Evolutionary conservation across 2,113 vertebrate genomes (phyloP).

Genomic region (Canis aureus): DNA sequence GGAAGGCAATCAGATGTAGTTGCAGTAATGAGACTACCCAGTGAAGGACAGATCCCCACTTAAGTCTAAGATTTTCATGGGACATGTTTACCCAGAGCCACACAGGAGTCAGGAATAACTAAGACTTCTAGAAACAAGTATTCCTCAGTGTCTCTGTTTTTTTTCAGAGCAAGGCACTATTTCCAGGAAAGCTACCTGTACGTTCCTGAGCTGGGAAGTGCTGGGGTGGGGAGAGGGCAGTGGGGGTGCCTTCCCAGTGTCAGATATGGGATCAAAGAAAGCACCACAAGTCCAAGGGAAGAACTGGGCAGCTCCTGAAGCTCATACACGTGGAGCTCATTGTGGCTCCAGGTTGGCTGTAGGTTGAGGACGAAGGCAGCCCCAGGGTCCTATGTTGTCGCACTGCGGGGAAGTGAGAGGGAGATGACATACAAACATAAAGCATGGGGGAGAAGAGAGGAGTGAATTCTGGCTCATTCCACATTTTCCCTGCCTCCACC

Average conservation of each 20-base stretch:
- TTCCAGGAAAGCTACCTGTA: background rate
- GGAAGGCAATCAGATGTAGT: background rate
- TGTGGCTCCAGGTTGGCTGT: fast-evolving
- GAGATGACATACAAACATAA: no score
- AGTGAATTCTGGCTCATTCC: background rate
- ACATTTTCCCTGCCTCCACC: fast-evolving
- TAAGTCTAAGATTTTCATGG: background rate
- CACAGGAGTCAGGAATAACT: background rate
- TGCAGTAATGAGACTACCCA: background rate
- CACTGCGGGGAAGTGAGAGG: background rate
- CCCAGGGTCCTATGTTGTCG: background rate
- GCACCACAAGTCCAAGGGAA: background rate
- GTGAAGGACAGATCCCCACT: background rate
- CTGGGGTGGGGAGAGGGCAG: background rate
- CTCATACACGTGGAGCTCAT: no score
- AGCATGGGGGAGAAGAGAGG: background rate
- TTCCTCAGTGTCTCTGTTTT: background rate
- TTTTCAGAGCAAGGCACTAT: background rate
- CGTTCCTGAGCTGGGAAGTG: background rate
- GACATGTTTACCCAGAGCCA: background rate
- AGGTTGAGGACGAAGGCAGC: no score
- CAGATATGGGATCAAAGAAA: background rate
- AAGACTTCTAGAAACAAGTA: background rate
- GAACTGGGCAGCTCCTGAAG: background rate
- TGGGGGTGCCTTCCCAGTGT: background rate